Conservation (phyloP, 2,113 vertebrate species). For the Ginglymostoma cirratum region DNA sequence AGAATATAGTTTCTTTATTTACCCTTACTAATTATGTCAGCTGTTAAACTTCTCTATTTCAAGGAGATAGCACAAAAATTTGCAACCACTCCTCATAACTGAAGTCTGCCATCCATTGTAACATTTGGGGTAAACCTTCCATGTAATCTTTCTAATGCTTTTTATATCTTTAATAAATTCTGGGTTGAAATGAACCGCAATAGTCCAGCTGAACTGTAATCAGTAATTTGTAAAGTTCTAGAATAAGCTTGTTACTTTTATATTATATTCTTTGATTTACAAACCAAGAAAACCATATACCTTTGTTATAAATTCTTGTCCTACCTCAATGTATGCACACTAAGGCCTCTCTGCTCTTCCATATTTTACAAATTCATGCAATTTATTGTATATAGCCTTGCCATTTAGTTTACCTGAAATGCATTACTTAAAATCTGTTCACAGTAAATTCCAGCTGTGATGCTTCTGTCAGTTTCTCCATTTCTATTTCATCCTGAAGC, state of each 20-base stretch:
- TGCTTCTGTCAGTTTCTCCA: neutral
- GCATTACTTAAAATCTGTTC: neutral
- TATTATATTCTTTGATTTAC: neutral
- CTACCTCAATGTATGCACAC: neutral
- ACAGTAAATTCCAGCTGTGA: neutral
- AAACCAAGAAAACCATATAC: neutral
- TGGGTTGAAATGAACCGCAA: neutral
- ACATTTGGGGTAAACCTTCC: neutral
- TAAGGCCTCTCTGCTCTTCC: neutral
- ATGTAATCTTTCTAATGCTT: neutral
- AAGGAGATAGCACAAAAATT: neutral
- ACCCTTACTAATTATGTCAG: neutral
- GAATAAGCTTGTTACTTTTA: neutral
- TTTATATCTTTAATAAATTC: neutral
- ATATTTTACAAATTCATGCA: neutral
- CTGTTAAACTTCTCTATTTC: neutral
- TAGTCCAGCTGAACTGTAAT: neutral
- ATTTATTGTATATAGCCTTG: neutral
- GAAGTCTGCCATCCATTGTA: neutral
- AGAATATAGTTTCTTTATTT: neutral
- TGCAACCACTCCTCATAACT: neutral
- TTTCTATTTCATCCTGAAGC: neutral
- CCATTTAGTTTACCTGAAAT: neutral
- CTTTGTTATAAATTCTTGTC: neutral
- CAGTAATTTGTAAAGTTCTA: neutral